Percentiles rank a stretch among this genome's conserved stretches.
Conservation (phyloP, 2,113 vertebrate genomes). For the Heterotis niloticus region DNA sequence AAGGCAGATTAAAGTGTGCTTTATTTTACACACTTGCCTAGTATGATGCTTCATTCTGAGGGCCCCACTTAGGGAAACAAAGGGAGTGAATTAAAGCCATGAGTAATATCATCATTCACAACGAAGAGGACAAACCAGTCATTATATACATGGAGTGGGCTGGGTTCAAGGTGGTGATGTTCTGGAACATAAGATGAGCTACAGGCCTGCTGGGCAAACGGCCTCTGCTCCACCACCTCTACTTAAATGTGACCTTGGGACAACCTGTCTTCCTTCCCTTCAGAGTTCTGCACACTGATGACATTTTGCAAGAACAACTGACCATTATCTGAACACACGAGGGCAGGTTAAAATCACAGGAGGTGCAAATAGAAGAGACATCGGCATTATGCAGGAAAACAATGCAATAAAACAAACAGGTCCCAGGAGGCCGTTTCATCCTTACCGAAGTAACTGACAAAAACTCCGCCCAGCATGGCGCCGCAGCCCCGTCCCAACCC, state of each 20-base stretch:
- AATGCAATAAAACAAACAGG: background rate
- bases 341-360: background rate
- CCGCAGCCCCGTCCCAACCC: conserved; percentile 92
- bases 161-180: background rate
- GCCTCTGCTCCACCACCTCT: background rate
- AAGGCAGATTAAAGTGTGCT: background rate
- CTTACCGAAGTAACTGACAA: conserved; percentile 90
- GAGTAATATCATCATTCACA: background rate
- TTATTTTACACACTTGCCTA: too few species aligned
- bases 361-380: background rate
- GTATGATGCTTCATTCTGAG: background rate
- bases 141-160: background rate
- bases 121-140: background rate
- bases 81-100: conserved; percentile 3
- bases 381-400: background rate
- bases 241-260: conserved; percentile 4
- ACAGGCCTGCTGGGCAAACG: background rate
- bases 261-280: background rate
- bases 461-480: conserved; percentile 88
- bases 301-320: background rate
- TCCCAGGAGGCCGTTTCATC: background rate
- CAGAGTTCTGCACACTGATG: background rate
- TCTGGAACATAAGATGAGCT: background rate
- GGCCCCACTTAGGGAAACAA: background rate
- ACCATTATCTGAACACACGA: background rate